Evolutionary conservation across 1,140 invertebrate species (phyloP).

Genomic region (Neuroterus valhalla): DNA sequence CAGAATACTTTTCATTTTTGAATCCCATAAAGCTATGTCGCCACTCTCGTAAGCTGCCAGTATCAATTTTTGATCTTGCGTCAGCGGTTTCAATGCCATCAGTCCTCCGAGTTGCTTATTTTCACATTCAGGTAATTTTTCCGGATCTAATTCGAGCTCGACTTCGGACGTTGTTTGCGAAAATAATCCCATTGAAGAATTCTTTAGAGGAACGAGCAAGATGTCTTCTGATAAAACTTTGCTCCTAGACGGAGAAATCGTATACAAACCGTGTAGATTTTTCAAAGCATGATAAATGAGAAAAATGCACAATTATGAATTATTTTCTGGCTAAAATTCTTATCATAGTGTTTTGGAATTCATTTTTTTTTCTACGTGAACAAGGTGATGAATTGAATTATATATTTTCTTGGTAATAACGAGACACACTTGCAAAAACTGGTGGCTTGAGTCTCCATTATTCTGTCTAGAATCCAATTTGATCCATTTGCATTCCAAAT

Average conservation of each 20-base stretch:
- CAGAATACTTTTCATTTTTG: conserved; percentile 76
- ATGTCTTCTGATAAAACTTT: conserved; percentile 78
- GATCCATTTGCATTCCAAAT: conserved; percentile 79
- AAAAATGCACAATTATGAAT: too few relatives aligned
- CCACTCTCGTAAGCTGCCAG: conserved; percentile 81
- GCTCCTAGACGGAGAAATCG: conserved; percentile 59
- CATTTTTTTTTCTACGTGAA: too few relatives aligned
- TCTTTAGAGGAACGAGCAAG: conserved; percentile 79
- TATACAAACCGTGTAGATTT: neutral
- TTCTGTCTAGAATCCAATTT: conserved; percentile 76
- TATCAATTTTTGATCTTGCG: conserved; percentile 75
- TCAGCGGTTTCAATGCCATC: conserved; percentile 79
- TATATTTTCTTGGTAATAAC: too few relatives aligned
- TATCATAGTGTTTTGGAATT: too few relatives aligned
- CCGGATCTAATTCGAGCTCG: conserved; percentile 70
- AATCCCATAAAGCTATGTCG: conserved; percentile 81
- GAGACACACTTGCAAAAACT: conserved; percentile 77
- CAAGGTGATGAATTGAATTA: too few relatives aligned
- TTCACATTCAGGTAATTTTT: conserved; percentile 56
- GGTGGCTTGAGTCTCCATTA: conserved; percentile 77
- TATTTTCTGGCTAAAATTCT: too few relatives aligned
- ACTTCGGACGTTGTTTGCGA: conserved; percentile 76
- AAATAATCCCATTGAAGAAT: conserved; percentile 79
- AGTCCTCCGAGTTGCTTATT: conserved; percentile 76
- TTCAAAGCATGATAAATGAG: too few relatives aligned